These are phyloP conservation scores for Cottoperca gobio DNA, from an alignment of 2,797 vertebrate species.

Conservation along the genomic window DNA sequence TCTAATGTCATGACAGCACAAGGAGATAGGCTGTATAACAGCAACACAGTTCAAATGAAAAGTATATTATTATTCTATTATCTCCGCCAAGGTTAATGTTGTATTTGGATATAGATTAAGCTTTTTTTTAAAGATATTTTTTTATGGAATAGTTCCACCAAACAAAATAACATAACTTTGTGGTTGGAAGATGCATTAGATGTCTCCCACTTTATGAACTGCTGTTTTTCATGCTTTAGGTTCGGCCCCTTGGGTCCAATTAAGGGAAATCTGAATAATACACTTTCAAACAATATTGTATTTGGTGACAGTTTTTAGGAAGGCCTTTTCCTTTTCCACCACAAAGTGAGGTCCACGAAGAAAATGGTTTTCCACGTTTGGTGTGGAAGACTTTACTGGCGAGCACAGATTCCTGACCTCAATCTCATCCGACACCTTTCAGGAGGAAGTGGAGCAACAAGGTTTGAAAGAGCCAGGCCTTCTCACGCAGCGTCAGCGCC, in stretches of 20 bases:
- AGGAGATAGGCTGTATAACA: background rate
- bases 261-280: background rate
- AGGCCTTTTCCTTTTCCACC: background rate
- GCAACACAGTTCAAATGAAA: background rate
- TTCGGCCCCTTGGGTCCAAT: background rate
- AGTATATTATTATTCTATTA: background rate
- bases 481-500: background rate
- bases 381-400: background rate
- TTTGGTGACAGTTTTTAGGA: background rate
- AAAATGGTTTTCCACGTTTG: background rate
- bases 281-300: background rate
- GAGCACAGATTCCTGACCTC: conserved; percentile 2
- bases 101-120: background rate
- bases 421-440: conserved; percentile 11
- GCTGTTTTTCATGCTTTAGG: background rate
- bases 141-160: background rate
- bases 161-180: background rate
- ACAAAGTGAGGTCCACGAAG: background rate
- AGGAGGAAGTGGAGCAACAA: conserved; percentile 5
- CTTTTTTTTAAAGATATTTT: background rate
- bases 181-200: background rate
- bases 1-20: conserved; percentile 47
- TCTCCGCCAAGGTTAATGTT: background rate
- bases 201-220: background rate
- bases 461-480: background rate